Base-by-base conservation (phyloP, 2,797 vertebrate species). In the Setipinna tenuifilis region DNA sequence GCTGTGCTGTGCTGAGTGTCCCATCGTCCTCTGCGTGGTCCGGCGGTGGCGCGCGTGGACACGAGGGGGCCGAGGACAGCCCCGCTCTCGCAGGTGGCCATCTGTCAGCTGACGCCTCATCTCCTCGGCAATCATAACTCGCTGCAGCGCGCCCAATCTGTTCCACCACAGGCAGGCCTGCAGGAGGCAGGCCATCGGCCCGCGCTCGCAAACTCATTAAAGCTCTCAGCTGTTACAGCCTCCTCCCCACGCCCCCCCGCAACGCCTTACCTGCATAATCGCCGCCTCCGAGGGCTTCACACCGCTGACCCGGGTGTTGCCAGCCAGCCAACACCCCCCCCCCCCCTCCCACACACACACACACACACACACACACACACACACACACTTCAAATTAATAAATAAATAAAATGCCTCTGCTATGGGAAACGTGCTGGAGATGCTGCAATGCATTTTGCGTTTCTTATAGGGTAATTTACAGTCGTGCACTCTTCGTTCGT, bases 91-190 rank as follows among this genome's bases (percentile, higher is more conserved):
- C 90, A 94, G 95, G 93, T 90, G 92, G 94, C 93, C 95, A 95
- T 95, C 95, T 95, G 96, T 95, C 94, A 93, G 93, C 92, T 93
- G 92, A 94, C 88, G 92, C 93, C 92, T 88, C 90, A 92, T 94
- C 92, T 93, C 94, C 94, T 92, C 93, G 58, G 94, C 94, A 94
- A 95, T 95, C 93, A 93, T 95, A 95, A 94, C 85, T 91, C 93
- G 92, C 94, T 90, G 92, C 90, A 88, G 94, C 91, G 83, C 88
- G 93, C 93, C 94, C 95, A 95, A 95, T 95, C 94, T 96, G 95
- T 95, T 95, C 93, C 94, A 88, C 94, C 92, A 90, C 95, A 95
- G 95, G 95, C 93, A 93, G 89, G 90, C 85, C 90, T 81, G 92
- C 90, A 91, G 92, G 93, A 90, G 91, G 91, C 88, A 86, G 82